Evolutionary conservation across 2,113 vertebrate genomes (phyloP).

Genomic region (Eidolon helvum): DNA sequence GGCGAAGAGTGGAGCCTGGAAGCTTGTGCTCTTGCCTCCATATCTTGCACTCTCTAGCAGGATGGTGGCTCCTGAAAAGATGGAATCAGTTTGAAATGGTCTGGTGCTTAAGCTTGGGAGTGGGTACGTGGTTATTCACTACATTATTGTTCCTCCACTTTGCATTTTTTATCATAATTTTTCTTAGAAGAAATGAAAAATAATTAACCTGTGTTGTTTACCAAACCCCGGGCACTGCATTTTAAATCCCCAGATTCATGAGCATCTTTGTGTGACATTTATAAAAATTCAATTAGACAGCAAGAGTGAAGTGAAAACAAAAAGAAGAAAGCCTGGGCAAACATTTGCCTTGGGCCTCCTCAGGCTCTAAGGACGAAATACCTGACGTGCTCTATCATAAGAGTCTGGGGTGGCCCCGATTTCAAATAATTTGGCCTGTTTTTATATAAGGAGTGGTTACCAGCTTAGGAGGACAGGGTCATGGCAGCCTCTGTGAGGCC

Average conservation of each 20-base stretch:
- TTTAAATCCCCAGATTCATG: not conserved
- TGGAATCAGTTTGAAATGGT: not conserved
- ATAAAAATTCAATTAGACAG: not conserved
- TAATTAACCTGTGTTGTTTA: not conserved
- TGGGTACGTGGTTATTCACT: not conserved
- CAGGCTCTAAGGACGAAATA: accelerated
- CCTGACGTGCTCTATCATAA: not conserved
- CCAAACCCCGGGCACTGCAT: not conserved
- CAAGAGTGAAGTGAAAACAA: not conserved
- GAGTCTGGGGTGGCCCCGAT: not conserved
- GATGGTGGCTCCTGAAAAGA: not conserved
- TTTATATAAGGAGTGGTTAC: not conserved
- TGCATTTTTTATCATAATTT: not conserved
- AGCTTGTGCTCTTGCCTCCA: not conserved
- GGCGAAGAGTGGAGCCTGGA: not conserved
- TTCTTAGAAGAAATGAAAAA: not conserved
- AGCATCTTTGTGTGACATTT: not conserved
- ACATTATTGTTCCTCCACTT: not conserved
- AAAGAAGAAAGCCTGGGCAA: not conserved
- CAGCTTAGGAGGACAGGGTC: not conserved
- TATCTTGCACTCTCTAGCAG: accelerated
- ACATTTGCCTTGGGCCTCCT: not conserved
- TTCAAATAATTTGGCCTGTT: not conserved
- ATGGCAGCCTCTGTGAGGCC: not conserved
- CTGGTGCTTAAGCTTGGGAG: not conserved